A percentile compares a stretch with the other conserved stretches of the same genome.
These are phyloP conservation scores for Keiferia lycopersicella DNA, from an alignment of 2,888 invertebrate species.

Conservation along the genomic window DNA sequence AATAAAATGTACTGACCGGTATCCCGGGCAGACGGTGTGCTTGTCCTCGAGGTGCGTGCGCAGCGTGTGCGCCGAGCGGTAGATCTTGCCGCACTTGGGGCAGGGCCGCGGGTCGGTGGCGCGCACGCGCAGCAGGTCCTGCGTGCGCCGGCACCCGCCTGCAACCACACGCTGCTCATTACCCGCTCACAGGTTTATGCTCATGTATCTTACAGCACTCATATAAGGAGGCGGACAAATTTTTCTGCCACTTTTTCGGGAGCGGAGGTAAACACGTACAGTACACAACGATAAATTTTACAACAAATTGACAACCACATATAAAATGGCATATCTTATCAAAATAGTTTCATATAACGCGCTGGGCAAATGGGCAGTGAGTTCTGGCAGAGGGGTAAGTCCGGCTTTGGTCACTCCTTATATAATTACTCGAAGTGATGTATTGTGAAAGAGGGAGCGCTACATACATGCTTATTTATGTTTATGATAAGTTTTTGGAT, in stretches of 20 bases:
- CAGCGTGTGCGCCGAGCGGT: slow-evolving; percentile 94
- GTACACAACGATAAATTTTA: no score
- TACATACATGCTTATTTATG: background rate
- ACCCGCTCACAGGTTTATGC: background rate
- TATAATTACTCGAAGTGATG: no score
- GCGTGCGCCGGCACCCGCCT: slow-evolving; percentile 87
- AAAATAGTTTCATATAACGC: no score
- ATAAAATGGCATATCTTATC: no score
- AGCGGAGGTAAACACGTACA: no score
- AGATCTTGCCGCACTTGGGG: slow-evolving; percentile 96
- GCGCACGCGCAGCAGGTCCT: slow-evolving; percentile 92
- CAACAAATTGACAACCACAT: no score
- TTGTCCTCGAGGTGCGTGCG: slow-evolving; percentile 96
- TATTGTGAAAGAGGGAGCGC: background rate
- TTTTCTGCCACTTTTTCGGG: no score
- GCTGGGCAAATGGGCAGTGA: no score
- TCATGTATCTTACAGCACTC: no score
- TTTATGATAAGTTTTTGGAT: background rate
- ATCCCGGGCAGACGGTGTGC: slow-evolving; percentile 95
- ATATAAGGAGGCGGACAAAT: no score
- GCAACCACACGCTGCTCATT: slow-evolving; percentile 28
- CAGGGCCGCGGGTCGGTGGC: slow-evolving; percentile 96
- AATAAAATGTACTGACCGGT: slow-evolving; percentile 81
- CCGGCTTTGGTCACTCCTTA: no score
- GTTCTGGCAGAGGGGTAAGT: no score